phyloP scores from a whole-genome alignment of 2,113 vertebrate species.

The Petrocephalus zakoni region DNA sequence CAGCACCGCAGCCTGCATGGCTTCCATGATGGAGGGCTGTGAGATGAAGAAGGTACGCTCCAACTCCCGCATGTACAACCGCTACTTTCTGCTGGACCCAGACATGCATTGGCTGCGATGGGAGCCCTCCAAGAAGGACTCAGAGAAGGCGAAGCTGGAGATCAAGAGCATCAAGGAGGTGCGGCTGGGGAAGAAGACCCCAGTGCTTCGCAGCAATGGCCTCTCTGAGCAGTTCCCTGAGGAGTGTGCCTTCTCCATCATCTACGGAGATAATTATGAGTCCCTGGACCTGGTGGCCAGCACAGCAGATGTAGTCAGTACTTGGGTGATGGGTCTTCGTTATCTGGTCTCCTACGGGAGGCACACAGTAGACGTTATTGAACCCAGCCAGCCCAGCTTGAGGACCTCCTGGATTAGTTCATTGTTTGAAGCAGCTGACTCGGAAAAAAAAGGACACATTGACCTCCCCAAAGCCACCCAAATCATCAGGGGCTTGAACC shows the following conservation, averaged over 20 bases:
- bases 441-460: constrained; percentile 71
- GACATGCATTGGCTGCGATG: constrained; percentile 82
- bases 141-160: constrained; percentile 84
- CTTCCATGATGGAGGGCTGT: constrained; percentile 88
- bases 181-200: constrained; percentile 83
- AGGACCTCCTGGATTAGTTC: constrained; percentile 83
- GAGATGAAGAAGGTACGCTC: constrained; percentile 91
- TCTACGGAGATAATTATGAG: constrained; percentile 89
- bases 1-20: constrained; percentile 86
- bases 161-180: constrained; percentile 88
- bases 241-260: constrained; percentile 86
- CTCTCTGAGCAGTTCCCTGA: constrained; percentile 86
- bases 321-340: constrained; percentile 87
- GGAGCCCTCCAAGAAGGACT: constrained; percentile 91
- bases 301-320: constrained; percentile 79
- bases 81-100: constrained; percentile 80
- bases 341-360: constrained; percentile 84
- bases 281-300: constrained; percentile 82
- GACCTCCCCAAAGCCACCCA: constrained; percentile 74
- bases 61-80: constrained; percentile 88
- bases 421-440: constrained; percentile 73
- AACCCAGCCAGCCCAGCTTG: constrained; percentile 69
- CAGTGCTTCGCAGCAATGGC: constrained; percentile 79
- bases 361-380: constrained; percentile 66
- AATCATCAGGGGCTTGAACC: constrained; percentile 81